phyloP scores from a whole-genome alignment of 2,113 vertebrate genomes.

The Lycaon pictus region DNA sequence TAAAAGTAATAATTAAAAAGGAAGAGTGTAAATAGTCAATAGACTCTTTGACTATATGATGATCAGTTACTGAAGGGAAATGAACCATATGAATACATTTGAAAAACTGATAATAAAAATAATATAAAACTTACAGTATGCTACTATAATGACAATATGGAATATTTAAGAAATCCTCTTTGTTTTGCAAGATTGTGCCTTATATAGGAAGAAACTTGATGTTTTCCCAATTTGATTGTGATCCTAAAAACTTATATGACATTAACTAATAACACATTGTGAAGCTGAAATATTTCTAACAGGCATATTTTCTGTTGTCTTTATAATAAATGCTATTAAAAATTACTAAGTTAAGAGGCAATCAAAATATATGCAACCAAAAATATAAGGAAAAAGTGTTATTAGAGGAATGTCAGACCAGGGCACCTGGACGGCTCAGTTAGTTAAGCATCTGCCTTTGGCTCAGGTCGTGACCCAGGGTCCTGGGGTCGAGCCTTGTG shows the following conservation, averaged over 20 bases:
- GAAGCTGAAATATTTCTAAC: neutral
- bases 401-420: neutral
- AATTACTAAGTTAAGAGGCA: neutral
- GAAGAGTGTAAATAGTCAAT: neutral
- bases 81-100: neutral
- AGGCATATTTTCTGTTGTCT: neutral
- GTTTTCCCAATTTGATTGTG: neutral
- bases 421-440: too few relatives aligned
- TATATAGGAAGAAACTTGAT: neutral
- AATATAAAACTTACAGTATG: neutral
- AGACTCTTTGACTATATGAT: neutral
- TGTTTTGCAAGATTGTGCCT: neutral
- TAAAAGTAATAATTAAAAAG: neutral
- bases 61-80: slow-evolving; percentile 26
- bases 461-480: too few relatives aligned
- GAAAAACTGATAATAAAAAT: neutral
- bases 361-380: neutral
- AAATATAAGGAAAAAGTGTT: neutral
- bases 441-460: too few relatives aligned
- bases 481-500: too few relatives aligned
- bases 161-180: neutral
- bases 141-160: neutral
- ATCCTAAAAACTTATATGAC: neutral
- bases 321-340: neutral
- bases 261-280: neutral